Evolutionary conservation across 2,797 vertebrate species (phyloP), one percentile per base, ranked within the genome.

Genomic region (Pachyuromys duprasi): DNA sequence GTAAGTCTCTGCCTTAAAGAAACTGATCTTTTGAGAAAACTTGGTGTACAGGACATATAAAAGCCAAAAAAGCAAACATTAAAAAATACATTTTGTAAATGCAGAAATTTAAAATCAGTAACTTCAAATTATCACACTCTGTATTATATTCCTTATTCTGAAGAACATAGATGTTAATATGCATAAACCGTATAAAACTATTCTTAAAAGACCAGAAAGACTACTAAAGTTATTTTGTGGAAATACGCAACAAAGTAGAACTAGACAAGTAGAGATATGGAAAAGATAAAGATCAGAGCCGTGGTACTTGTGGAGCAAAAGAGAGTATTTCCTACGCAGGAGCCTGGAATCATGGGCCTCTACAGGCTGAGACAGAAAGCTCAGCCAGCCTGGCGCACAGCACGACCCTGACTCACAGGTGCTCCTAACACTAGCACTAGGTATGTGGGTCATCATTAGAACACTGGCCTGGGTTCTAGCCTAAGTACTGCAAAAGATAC

Each of bases 41-140:
- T 6, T 55, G 87, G 62, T 74, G 82, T 42, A 8, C 14, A 55
- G 88, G 87, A 72, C 20, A 81, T 69, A 83, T 8, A 89, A 93
- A 95, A 97, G 49, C 11, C 78, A 80, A 91, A 93, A 60, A 91
- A 84, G 89, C 11, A 87, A 92, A 75, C 42, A 89, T 69, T 36
- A 91, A 82, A 33, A 74, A 96, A 87, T 70, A 87, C 86, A 69
- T 31, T 93, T 96, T 83, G 78, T 36, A 62, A 53, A 84, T 39
- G 18, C 60, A 96, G 5, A 93, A 89, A 80, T 36, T 72, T 83
- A 76, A 96, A 96, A 95, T 87, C 13, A 84, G 4, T 53, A 83
- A 83, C 39, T 78, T 67, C n/a, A 67, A 76, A 70, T 83, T 90
- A 86, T 9, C 22, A 90, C 76, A 39, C 69, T 67, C 76, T 22